A percentile compares a stretch with the other conserved stretches of the same genome.
Conservation (phyloP, 2,113 vertebrate genomes). For the Malurus elegans region DNA sequence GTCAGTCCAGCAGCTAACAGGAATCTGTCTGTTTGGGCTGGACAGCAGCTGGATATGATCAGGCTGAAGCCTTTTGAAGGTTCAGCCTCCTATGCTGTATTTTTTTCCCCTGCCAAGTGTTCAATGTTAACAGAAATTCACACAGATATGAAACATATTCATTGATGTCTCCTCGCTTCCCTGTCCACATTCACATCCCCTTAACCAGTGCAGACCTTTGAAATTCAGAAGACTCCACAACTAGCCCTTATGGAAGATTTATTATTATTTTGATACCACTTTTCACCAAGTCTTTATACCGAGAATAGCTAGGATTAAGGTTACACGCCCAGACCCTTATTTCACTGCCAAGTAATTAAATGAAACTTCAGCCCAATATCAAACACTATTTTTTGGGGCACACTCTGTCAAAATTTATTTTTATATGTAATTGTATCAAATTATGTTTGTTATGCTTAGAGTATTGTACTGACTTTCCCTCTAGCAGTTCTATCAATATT, state of each 20-base stretch:
- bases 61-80: neutral
- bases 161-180: neutral
- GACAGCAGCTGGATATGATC: conserved; percentile 4
- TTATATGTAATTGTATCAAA: neutral
- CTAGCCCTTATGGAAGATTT: neutral
- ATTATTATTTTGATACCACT: neutral
- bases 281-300: neutral
- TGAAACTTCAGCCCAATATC: neutral
- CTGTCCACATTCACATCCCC: neutral
- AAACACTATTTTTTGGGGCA: neutral
- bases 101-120: neutral
- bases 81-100: neutral
- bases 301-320: neutral
- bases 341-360: neutral
- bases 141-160: neutral
- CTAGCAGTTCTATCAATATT: neutral
- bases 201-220: neutral
- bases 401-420: neutral
- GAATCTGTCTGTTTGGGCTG: neutral
- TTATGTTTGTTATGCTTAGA: neutral
- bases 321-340: neutral
- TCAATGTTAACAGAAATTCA: neutral
- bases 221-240: neutral
- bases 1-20: neutral
- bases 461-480: neutral